Conservation (phyloP, 2,888 invertebrate genomes). For the Drosophila neotestacea region DNA sequence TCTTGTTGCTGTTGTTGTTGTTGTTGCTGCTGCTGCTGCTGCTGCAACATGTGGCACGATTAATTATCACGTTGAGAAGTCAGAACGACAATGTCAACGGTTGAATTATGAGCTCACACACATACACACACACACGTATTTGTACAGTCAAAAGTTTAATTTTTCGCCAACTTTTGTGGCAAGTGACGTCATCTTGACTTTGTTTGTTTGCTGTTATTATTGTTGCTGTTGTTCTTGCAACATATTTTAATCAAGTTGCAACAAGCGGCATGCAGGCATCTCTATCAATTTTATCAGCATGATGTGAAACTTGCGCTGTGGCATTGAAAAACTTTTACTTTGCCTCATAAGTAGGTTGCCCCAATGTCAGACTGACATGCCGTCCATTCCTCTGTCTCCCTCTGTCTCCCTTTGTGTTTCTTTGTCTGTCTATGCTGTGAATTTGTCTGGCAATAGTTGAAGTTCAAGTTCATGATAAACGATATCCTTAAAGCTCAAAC, state of each 20-base stretch:
- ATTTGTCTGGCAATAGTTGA: slow-evolving; percentile 15
- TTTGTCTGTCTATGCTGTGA: slow-evolving; percentile 15
- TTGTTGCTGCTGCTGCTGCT: slow-evolving; percentile 31
- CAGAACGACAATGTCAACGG: slow-evolving; percentile 62
- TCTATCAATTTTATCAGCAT: slow-evolving; percentile 45
- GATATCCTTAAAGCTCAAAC: slow-evolving; percentile 27
- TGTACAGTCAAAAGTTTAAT: slow-evolving; percentile 22
- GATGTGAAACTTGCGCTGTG: slow-evolving; percentile 53
- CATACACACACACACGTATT: slow-evolving; percentile 22
- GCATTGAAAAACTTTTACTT: slow-evolving; percentile 73
- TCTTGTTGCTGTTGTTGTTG: slow-evolving; percentile 47
- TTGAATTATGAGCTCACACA: slow-evolving; percentile 51
- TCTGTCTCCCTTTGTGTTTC: background rate
- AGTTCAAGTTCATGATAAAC: slow-evolving; percentile 64
- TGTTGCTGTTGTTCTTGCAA: slow-evolving; percentile 18
- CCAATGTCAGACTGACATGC: slow-evolving; percentile 6
- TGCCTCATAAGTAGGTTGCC: slow-evolving; percentile 70
- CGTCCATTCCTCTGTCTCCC: background rate
- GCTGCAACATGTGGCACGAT: slow-evolving; percentile 72
- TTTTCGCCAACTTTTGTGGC: slow-evolving; percentile 38
- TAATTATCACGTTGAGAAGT: slow-evolving; percentile 71
- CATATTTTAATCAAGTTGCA: slow-evolving; percentile 38
- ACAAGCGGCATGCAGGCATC: slow-evolving; percentile 14
- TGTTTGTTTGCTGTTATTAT: slow-evolving; percentile 2
- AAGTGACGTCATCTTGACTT: slow-evolving; percentile 54